Evolutionary conservation across 2,888 invertebrate species (phyloP).

Genomic region (Candidula unifasciata): DNA sequence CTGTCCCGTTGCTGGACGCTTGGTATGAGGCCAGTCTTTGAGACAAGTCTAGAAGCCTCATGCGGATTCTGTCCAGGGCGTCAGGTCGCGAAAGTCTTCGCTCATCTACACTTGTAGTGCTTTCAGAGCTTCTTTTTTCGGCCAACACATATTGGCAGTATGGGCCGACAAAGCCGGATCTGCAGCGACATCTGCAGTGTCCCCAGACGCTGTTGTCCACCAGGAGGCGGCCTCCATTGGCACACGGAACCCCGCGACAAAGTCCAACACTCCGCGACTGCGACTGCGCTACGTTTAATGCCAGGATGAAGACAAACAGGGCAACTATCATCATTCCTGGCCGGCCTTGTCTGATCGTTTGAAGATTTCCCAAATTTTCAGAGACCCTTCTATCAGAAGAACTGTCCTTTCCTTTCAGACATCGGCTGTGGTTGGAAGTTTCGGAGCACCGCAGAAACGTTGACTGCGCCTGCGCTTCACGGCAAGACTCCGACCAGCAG

Average conservation of each 20-base stretch:
- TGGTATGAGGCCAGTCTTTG: neutral
- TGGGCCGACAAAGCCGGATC: conserved; percentile 31
- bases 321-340: neutral
- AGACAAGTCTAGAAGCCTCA: neutral
- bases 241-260: conserved; percentile 40
- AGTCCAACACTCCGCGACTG: conserved; percentile 25
- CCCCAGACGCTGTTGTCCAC: conserved; percentile 47
- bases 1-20: neutral
- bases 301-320: neutral
- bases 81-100: neutral
- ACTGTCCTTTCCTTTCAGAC: too few relatives aligned
- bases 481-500: neutral
- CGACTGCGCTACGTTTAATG: neutral
- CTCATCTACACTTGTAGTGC: neutral
- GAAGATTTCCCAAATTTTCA: neutral
- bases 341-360: neutral
- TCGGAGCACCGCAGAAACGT: neutral
- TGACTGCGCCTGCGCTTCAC: neutral
- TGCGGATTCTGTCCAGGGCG: conserved; percentile 14
- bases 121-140: conserved; percentile 23
- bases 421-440: neutral
- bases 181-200: conserved; percentile 44
- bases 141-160: conserved; percentile 41
- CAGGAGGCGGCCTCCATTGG: conserved; percentile 46
- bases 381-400: too few relatives aligned